A percentile compares a stretch with the other conserved stretches of the same genome.
Conservation (phyloP, 2,888 invertebrate genomes). For the Epirrhoe alternata region DNA sequence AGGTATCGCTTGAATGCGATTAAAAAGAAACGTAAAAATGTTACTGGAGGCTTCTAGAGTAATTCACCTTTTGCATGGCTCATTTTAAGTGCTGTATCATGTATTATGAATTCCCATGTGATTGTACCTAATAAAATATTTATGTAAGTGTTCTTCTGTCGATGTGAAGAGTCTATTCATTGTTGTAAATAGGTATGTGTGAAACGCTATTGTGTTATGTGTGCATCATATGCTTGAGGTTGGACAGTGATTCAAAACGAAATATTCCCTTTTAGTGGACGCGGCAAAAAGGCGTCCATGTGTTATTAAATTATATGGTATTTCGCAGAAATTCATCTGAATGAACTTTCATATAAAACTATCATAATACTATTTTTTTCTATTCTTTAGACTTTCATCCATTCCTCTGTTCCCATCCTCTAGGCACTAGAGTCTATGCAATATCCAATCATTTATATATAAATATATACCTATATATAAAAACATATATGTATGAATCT, state of each 20-base stretch:
- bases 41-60: constrained; percentile 63
- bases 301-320: constrained; percentile 2
- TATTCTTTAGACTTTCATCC: neutral
- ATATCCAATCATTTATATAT: no score
- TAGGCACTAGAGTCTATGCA: no score
- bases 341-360: neutral
- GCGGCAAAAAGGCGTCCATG: constrained; percentile 6
- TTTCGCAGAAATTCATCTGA: constrained; percentile 2
- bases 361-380: neutral
- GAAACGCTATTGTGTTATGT: constrained; percentile 31
- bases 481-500: neutral
- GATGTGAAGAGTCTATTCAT: constrained; percentile 36
- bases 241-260: constrained; percentile 13
- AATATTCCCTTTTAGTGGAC: constrained; percentile 9
- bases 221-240: constrained; percentile 29
- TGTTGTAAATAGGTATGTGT: constrained; percentile 33
- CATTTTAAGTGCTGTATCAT: constrained; percentile 77
- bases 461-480: no score
- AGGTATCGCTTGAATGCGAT: constrained; percentile 70
- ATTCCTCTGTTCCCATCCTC: neutral
- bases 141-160: constrained; percentile 36
- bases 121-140: constrained; percentile 55
- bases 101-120: constrained; percentile 64
- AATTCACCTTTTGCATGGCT: constrained; percentile 64
- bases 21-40: constrained; percentile 70